A percentile compares a stretch with the other conserved stretches of the same genome.
These are phyloP conservation scores for Himalopsyche anomala DNA, from an alignment of 2,888 invertebrate species.

Conservation along the genomic window DNA sequence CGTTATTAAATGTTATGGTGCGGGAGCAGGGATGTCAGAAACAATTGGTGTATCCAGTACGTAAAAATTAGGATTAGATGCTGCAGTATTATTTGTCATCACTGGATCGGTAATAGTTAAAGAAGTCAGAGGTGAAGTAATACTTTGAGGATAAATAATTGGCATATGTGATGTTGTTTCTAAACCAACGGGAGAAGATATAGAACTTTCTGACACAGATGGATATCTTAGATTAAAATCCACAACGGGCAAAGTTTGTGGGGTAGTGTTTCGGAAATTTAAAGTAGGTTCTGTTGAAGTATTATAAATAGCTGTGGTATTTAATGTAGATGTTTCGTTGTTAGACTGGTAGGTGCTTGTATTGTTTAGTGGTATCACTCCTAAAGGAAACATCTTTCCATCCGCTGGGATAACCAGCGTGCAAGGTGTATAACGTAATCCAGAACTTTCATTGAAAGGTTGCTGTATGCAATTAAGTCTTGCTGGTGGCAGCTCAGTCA, in stretches of 20 bases:
- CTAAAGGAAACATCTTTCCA: slow-evolving; percentile 2
- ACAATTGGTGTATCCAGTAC: neutral
- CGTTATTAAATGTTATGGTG: neutral
- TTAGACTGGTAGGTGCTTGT: neutral
- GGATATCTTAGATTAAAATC: too few species aligned
- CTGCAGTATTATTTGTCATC: neutral
- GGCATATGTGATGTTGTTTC: neutral
- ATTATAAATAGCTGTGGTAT: neutral
- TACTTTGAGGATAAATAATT: too few species aligned
- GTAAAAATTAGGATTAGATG: neutral
- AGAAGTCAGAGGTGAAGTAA: too few species aligned
- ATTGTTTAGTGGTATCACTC: neutral
- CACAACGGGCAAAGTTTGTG: too few species aligned
- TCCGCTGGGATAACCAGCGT: neutral
- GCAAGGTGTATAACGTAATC: neutral
- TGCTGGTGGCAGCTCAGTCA: neutral
- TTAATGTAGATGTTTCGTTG: neutral
- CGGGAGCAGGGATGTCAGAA: neutral
- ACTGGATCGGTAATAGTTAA: neutral
- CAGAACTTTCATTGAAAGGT: neutral
- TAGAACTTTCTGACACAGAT: too few species aligned
- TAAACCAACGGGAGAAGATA: too few species aligned
- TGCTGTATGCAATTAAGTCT: slow-evolving; percentile 4
- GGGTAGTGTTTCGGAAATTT: neutral
- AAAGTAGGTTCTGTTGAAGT: neutral